Conservation (phyloP, 2,113 vertebrate genomes). For the Podarcis raffonei region DNA sequence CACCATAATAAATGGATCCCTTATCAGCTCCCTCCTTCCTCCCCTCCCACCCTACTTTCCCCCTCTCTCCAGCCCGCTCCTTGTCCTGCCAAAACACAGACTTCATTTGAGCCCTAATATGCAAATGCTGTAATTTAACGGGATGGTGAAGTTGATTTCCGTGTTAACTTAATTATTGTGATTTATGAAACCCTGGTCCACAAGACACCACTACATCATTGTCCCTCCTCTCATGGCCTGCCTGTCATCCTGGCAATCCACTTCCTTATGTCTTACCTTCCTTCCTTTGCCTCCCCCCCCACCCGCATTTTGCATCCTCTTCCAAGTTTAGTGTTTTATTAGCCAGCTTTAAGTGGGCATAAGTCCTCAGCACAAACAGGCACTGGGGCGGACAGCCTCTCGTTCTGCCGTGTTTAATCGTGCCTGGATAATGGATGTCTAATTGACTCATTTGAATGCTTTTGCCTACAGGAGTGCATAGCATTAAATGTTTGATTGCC, state of each 20-base stretch:
- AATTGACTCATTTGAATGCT: constrained; percentile 99
- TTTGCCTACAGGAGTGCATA: constrained; percentile 95
- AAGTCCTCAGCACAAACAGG: constrained; percentile 87
- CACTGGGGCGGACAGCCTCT: constrained; percentile 86
- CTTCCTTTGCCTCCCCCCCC: constrained; percentile 10
- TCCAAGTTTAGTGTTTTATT: constrained; percentile 83
- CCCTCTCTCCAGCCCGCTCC: constrained; percentile 12
- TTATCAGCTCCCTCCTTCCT: constrained; percentile 59
- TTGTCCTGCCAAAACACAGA: constrained; percentile 38
- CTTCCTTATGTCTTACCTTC: not conserved
- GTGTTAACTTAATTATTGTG: constrained; percentile 87
- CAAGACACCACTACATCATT: constrained; percentile 74
- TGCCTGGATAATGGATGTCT: constrained; percentile 98
- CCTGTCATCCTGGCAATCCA: constrained; percentile 20
- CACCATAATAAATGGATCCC: constrained; percentile 80
- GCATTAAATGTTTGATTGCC: constrained; percentile 99
- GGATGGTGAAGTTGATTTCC: constrained; percentile 84
- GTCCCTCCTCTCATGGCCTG: constrained; percentile 65
- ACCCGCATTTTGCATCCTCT: constrained; percentile 51
- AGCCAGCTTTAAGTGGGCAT: constrained; percentile 88
- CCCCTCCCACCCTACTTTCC: constrained; percentile 40
- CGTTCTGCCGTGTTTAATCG: constrained; percentile 90
- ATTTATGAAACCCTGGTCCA: constrained; percentile 85
- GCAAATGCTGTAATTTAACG: constrained; percentile 84
- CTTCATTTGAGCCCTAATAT: constrained; percentile 79